Percentiles rank a stretch among this genome's conserved stretches.
Conservation (phyloP, 2,888 invertebrate species). For the Epinotia brunnichana region DNA sequence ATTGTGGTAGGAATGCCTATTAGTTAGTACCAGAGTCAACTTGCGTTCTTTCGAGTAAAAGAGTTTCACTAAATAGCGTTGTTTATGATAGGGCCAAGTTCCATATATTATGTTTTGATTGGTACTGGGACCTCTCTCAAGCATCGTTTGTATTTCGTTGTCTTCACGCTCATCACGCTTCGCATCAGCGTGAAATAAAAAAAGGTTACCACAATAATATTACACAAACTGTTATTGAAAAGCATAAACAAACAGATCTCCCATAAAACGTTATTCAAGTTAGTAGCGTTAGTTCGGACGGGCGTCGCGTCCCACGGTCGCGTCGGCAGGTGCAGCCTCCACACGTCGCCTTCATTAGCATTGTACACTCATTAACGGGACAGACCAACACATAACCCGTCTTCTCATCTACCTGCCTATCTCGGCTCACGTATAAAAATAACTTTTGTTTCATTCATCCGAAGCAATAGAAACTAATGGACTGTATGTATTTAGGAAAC, state of each 20-base stretch:
- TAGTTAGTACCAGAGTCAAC: too few relatives aligned
- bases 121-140: too few relatives aligned
- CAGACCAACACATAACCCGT: conserved; percentile 62
- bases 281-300: conserved; percentile 41
- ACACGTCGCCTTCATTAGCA: conserved; percentile 75
- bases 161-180: too few relatives aligned
- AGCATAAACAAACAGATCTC: conserved; percentile 22
- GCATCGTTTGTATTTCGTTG: too few relatives aligned
- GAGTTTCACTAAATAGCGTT: too few relatives aligned
- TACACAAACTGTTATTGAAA: conserved; percentile 13
- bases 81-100: too few relatives aligned
- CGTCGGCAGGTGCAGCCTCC: conserved; percentile 49
- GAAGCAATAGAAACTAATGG: conserved; percentile 8
- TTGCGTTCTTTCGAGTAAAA: too few relatives aligned
- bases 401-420: conserved; percentile 49
- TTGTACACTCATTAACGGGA: conserved; percentile 76
- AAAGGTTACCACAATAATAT: not conserved
- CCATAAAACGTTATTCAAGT: conserved; percentile 27
- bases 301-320: conserved; percentile 53
- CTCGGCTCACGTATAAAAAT: conserved; percentile 36
- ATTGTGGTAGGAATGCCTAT: too few relatives aligned
- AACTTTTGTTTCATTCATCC: conserved; percentile 33
- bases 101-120: too few relatives aligned
- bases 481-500: conserved; percentile 23
- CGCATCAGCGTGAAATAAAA: too few relatives aligned